Percentiles rank a stretch among this genome's conserved stretches.
Evolutionary conservation across 1,140 invertebrate genomes (phyloP).

Genomic region (Agrilus planipennis): DNA sequence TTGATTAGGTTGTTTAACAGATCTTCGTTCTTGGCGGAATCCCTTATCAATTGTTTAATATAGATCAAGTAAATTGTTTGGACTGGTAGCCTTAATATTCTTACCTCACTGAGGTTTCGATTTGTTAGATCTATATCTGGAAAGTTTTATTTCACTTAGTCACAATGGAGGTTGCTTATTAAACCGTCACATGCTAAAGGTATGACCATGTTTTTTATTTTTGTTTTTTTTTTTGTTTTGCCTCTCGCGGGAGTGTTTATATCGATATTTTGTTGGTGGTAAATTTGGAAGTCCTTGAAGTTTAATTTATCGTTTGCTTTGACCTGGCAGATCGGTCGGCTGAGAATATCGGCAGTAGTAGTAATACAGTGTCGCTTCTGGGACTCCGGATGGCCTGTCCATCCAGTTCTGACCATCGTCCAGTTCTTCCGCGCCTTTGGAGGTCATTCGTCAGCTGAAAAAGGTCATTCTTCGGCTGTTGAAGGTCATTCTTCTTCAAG

Average conservation of each 20-base stretch:
- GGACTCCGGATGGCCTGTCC: no score
- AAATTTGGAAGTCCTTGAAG: background rate
- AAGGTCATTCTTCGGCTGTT: no score
- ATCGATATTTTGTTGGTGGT: background rate
- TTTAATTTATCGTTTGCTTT: background rate
- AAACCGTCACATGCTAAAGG: background rate
- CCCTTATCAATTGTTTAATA: constrained; percentile 1
- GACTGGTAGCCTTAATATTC: background rate
- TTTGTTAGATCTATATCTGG: background rate
- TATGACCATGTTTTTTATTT: background rate
- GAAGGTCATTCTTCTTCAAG: no score
- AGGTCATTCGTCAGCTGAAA: no score
- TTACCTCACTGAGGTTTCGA: background rate
- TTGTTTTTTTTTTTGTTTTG: background rate
- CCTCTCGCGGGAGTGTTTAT: background rate
- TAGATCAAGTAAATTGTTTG: constrained; percentile 1
- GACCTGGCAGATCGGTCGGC: background rate
- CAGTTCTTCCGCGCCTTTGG: no score
- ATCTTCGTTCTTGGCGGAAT: background rate
- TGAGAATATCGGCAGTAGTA: no score
- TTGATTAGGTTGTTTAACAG: background rate
- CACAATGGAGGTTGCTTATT: background rate
- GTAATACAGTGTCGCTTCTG: no score
- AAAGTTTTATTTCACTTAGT: constrained; percentile 3
- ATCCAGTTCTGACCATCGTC: no score